Evolutionary conservation across 2,888 invertebrate species (phyloP), one percentile per base, ranked within the genome.

Genomic region (Acleris holmiana): DNA sequence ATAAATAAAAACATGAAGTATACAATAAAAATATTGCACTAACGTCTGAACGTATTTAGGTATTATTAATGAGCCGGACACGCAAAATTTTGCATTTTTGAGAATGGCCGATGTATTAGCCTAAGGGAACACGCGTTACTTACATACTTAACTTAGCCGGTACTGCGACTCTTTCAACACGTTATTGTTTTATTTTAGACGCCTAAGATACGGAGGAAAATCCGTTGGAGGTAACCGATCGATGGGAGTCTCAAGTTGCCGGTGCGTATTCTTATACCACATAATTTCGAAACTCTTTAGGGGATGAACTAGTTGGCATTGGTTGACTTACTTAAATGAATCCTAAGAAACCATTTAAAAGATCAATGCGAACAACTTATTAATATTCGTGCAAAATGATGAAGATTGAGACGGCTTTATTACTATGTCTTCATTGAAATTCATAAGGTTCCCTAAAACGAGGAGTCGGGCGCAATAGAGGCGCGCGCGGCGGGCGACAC

Each of bases 361-460:
- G 41, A 21, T 35, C 63, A 47, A 48, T 23, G 47, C 21, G 40
- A 48, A 35, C 18, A 18, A 29, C 40, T 53, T 58, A 19, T 64
- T 57, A 53, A 58, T 54, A 64, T 64, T 58, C 53, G 41, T 53
- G 41, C 19, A 54, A 23, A 64, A 64, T 59, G 53, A 59, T 59
- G 53, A 59, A 64, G 53, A 64, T 59, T 54, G 61, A 80, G 79
- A 74, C 76, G 71, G 75, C 76, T 79, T 85, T 82, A 80, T 86
- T 85, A 84, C 74, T 77, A 77, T 76, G 78, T 83, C 89, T 91
- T 86, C 91, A 88, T 91, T 91, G 89, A 91, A 91, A 92, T 92
- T 92, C 91, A 91, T 91, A 91, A 90, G 88, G 78, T 77, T 80
- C 77, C 88, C 83, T 88, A 88, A 89, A 89, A 85, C 86, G 85